Evolutionary conservation across 2,888 invertebrate species (phyloP).

Genomic region (Sarcophaga subvicina): DNA sequence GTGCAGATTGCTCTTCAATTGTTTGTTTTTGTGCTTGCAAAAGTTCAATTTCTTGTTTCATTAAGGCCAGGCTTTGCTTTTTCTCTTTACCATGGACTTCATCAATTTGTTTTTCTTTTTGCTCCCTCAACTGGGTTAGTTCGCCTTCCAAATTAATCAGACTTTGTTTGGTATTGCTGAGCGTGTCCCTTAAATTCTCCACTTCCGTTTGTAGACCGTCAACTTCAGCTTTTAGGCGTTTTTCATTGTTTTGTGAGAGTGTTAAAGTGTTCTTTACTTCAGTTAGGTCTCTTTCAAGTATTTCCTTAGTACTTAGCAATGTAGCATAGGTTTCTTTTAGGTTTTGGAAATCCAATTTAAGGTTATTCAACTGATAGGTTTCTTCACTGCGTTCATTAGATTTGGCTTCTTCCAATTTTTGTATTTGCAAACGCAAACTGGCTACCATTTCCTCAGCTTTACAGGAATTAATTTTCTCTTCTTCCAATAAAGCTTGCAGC

Average conservation of each 20-base stretch:
- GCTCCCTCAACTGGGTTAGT: constrained; percentile 48
- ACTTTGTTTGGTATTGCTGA: constrained; percentile 59
- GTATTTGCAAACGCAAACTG: constrained; percentile 74
- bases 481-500: constrained; percentile 84
- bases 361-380: constrained; percentile 74
- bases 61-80: constrained; percentile 40
- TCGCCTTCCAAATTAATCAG: constrained; percentile 58
- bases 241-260: constrained; percentile 55
- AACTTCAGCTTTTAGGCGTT: constrained; percentile 42
- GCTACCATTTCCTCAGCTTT: constrained; percentile 77
- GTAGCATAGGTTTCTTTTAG: constrained; percentile 73
- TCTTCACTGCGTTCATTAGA: constrained; percentile 72
- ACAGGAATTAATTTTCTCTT: constrained; percentile 81
- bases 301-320: constrained; percentile 63
- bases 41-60: constrained; percentile 64
- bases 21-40: constrained; percentile 57
- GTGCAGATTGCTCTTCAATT: constrained; percentile 64
- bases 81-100: constrained; percentile 33
- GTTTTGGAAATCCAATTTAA: constrained; percentile 74
- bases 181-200: constrained; percentile 33
- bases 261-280: constrained; percentile 30
- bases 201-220: constrained; percentile 56
- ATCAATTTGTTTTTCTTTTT: constrained; percentile 60
- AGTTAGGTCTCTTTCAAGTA: constrained; percentile 61
- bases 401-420: constrained; percentile 69